Percentiles rank a stretch among this genome's conserved stretches.
Evolutionary conservation across 1,140 invertebrate species (phyloP).

Genomic region (Tribolium castaneum): DNA sequence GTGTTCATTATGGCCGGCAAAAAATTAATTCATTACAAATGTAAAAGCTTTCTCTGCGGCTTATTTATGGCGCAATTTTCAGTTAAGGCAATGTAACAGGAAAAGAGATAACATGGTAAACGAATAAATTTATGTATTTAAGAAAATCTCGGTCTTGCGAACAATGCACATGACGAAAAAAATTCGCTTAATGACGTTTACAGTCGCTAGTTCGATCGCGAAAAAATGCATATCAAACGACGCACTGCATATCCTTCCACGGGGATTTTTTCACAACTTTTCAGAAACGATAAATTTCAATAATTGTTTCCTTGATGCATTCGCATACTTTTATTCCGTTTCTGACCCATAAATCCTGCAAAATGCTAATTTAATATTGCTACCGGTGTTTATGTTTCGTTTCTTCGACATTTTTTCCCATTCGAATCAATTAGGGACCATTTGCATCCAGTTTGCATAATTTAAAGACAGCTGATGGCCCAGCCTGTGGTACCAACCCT

Average conservation of each 20-base stretch:
- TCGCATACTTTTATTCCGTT: neutral
- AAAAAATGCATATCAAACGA: conserved; percentile 44
- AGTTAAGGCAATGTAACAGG: conserved; percentile 46
- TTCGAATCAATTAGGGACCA: neutral
- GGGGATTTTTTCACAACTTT: conserved; percentile 9
- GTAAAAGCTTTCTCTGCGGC: conserved; percentile 29
- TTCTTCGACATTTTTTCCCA: neutral
- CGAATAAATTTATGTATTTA: conserved; percentile 39
- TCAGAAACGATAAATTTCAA: conserved; percentile 35
- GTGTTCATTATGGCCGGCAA: neutral
- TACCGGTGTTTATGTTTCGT: conserved; percentile 10
- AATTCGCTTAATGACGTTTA: conserved; percentile 3
- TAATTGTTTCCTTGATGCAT: conserved; percentile 35
- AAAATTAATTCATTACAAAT: conserved; percentile 45
- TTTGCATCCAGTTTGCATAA: neutral
- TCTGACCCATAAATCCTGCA: neutral
- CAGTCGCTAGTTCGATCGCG: conserved; percentile 9
- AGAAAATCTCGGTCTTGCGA: conserved; percentile 36
- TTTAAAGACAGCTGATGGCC: neutral
- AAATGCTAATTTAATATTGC: conserved; percentile 16
- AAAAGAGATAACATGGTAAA: conserved; percentile 43
- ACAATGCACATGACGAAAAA: conserved; percentile 22
- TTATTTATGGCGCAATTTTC: conserved; percentile 38
- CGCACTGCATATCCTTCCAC: neutral
- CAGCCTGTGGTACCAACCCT: neutral